Conservation (phyloP, 2,113 vertebrate genomes). For the Tringa solitaria region DNA sequence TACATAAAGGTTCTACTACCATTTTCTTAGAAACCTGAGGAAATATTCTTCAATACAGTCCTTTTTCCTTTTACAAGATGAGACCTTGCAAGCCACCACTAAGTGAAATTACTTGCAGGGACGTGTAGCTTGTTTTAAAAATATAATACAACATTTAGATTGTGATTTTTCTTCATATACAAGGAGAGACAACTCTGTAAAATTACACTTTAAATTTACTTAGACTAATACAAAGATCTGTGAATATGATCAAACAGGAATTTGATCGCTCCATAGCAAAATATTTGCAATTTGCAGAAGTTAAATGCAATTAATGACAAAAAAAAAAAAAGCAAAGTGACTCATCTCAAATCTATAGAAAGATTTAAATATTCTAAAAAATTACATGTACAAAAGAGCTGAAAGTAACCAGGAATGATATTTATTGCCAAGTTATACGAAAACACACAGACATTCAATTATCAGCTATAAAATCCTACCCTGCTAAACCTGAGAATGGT, state of each 20-base stretch:
- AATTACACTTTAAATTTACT: not conserved
- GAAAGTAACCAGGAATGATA: not conserved
- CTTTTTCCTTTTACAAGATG: not conserved
- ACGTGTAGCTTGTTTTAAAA: not conserved
- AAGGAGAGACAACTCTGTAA: not conserved
- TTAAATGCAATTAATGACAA: not conserved
- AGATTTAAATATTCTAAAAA: not conserved
- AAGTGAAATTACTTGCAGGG: not conserved
- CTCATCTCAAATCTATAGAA: not conserved
- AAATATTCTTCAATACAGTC: not conserved
- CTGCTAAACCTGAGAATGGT: not conserved
- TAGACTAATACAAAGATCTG: not conserved
- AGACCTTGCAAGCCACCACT: not conserved
- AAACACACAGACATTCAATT: not conserved
- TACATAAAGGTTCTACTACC: not conserved
- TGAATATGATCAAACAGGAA: not conserved
- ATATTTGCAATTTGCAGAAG: not conserved
- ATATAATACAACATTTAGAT: not conserved
- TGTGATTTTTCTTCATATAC: not conserved
- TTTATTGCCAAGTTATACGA: not conserved
- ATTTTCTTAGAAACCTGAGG: not conserved
- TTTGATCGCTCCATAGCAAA: not conserved
- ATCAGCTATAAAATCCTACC: not conserved
- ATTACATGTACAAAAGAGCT: not conserved
- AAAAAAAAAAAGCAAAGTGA: rapidly evolving